Conservation (phyloP, 2,113 vertebrate species). For the Coreoperca whiteheadi region DNA sequence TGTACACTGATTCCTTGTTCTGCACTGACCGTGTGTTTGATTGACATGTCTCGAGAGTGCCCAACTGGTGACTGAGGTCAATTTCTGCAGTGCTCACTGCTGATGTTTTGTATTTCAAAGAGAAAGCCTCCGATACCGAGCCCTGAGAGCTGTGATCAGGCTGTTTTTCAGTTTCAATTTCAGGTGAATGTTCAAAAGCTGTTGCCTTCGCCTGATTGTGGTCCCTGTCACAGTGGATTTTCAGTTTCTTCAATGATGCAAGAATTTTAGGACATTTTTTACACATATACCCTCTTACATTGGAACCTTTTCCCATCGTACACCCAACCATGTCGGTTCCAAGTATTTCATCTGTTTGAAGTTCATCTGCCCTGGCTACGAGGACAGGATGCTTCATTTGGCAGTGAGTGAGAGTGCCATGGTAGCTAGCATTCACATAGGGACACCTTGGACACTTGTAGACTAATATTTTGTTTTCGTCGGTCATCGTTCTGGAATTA, state of each 20-base stretch:
- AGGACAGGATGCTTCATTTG: constrained; percentile 89
- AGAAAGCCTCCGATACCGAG: constrained; percentile 75
- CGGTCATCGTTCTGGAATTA: not conserved
- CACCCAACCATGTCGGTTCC: constrained; percentile 78
- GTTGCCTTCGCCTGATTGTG: constrained; percentile 83
- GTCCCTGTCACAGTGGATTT: constrained; percentile 85
- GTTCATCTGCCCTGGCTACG: constrained; percentile 87
- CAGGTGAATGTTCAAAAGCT: constrained; percentile 72
- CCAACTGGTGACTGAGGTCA: not conserved
- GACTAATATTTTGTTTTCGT: constrained; percentile 66
- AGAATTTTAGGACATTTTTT: constrained; percentile 88
- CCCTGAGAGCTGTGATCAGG: constrained; percentile 65
- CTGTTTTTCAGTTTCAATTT: constrained; percentile 73
- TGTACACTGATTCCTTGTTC: not conserved
- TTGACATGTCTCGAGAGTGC: not conserved
- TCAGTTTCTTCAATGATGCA: constrained; percentile 86
- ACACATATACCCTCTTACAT: constrained; percentile 89
- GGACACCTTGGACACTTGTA: constrained; percentile 90
- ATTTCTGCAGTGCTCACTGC: constrained; percentile 47
- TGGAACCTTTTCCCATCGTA: constrained; percentile 81
- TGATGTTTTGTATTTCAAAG: constrained; percentile 83
- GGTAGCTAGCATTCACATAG: constrained; percentile 89
- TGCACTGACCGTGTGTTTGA: not conserved
- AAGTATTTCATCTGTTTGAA: constrained; percentile 86
- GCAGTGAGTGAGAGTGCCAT: constrained; percentile 92